Conservation (phyloP, 2,113 vertebrate genomes). For the Oenanthe melanoleuca region DNA sequence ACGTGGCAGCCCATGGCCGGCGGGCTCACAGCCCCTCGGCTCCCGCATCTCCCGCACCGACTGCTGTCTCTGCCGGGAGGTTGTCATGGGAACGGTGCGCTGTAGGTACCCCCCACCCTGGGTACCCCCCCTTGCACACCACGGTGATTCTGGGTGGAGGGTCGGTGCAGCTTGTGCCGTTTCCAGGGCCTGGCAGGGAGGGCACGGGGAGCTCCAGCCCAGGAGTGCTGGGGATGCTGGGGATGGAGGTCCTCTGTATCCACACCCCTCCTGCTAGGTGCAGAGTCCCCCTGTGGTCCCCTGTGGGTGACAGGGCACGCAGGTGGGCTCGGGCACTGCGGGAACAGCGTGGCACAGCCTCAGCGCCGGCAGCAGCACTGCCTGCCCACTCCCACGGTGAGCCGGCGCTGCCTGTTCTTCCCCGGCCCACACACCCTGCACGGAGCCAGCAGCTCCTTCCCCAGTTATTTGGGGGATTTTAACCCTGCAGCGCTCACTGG, state of each 20-base stretch:
- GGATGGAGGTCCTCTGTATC: fast-evolving
- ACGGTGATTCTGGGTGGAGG: not conserved
- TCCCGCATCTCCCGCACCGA: not conserved
- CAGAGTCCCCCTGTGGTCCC: fast-evolving
- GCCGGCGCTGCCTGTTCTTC: constrained; percentile 37
- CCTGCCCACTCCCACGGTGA: constrained; percentile 21
- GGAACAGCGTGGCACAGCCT: not conserved
- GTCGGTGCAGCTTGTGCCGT: fast-evolving
- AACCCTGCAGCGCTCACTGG: not conserved
- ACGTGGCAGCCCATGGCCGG: fast-evolving
- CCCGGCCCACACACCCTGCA: not conserved
- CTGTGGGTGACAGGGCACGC: fast-evolving
- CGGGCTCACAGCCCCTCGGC: not conserved
- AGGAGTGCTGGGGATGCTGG: not conserved
- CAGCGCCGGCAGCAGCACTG: fast-evolving
- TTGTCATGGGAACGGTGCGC: constrained; percentile 43
- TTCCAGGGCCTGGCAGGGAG: not conserved
- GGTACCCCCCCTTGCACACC: not conserved
- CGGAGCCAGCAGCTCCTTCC: not conserved
- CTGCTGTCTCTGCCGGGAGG: constrained; percentile 2
- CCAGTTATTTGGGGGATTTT: not conserved
- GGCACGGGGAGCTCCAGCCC: fast-evolving
- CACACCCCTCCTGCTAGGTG: not conserved
- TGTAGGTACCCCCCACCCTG: constrained; percentile 26
- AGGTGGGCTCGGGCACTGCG: fast-evolving